Base-by-base conservation (phyloP, 2,113 vertebrate genomes). In the Spea multiplicata region DNA sequence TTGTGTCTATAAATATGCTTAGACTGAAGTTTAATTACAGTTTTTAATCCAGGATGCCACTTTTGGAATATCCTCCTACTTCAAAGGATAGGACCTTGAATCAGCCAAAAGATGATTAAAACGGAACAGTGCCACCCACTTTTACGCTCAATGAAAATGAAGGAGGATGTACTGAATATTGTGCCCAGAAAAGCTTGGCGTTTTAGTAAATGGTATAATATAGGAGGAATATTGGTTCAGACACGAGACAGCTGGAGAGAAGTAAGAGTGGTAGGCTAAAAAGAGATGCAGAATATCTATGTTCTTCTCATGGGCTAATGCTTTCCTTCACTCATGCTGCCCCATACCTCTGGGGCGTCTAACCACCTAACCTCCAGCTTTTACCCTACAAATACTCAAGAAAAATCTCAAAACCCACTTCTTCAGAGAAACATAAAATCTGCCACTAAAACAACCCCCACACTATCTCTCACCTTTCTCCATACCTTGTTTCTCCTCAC, bases 1-100 rank as follows among this genome's bases (percentile, higher is more conserved):
- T 71, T 8, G 14, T 8, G 1, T 81, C 83, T 86, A 75, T 74
- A 87, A 86, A 87, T 85, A 77, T 65, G 76, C 57, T 59, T 66
- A 72, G 45, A 52, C 52, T 68, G 64, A 45, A 80, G 71, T 59
- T 74, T 80, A 80, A 80, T 80, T 80, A 80, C 78, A 80, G 78
- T 80, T 74, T 68, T 68, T 74, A 80, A 80, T 79, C 62, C 78
- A 80, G 70, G 61, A 72, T 46, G 49, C 71, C 71, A 49, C 14
- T 49, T 74, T 61, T 74, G 65, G 71, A 80, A 74, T 57, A 66
- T 44, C 2, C 68, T 86, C 66, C 16, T 80, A 52, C 64, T 62
- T 84, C 70, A 85, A 82, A 85, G 66, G 62, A 81, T 55, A 61
- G 55, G 71, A 45, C 44, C 55, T 68, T 49, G 74, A 65, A 68